phyloP scores from a whole-genome alignment of 1,140 invertebrate species.

The Drosophila lowei region DNA sequence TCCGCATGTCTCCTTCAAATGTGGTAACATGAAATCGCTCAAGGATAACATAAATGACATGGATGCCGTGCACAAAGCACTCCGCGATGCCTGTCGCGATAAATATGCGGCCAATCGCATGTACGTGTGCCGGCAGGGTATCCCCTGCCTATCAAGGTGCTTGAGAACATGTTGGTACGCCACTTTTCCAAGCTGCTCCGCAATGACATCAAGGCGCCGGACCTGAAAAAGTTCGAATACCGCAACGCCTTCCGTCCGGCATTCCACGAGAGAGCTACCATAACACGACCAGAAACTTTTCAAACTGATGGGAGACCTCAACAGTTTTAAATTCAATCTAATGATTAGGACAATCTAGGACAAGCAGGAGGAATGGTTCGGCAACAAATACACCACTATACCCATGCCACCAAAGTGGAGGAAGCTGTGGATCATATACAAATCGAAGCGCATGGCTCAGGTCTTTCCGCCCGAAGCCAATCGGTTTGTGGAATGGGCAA shows the following conservation, averaged over 20 bases:
- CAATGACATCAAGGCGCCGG: conserved; percentile 85
- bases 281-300: conserved; percentile 89
- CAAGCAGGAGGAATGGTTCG: conserved; percentile 87
- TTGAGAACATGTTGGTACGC: conserved; percentile 87
- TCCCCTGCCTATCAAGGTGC: conserved; percentile 88
- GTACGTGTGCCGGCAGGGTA: conserved; percentile 18
- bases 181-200: conserved; percentile 87
- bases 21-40: too few relatives aligned
- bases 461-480: too few relatives aligned
- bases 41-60: too few relatives aligned
- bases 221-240: conserved; percentile 84
- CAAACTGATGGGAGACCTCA: conserved; percentile 87
- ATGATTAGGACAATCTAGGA: conserved; percentile 89
- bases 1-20: too few relatives aligned
- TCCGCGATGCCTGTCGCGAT: too few relatives aligned
- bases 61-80: too few relatives aligned
- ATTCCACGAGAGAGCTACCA: conserved; percentile 85
- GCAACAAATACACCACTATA: conserved; percentile 52
- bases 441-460: conserved; percentile 64
- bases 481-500: conserved; percentile 20
- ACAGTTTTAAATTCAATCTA: conserved; percentile 88
- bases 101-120: too few relatives aligned
- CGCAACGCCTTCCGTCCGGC: too few relatives aligned
- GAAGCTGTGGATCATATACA: too few relatives aligned
- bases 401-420: too few relatives aligned